Evolutionary conservation across 2,888 invertebrate species (phyloP), one percentile per base, ranked within the genome.

Genomic region (Epistrophella euchroma): DNA sequence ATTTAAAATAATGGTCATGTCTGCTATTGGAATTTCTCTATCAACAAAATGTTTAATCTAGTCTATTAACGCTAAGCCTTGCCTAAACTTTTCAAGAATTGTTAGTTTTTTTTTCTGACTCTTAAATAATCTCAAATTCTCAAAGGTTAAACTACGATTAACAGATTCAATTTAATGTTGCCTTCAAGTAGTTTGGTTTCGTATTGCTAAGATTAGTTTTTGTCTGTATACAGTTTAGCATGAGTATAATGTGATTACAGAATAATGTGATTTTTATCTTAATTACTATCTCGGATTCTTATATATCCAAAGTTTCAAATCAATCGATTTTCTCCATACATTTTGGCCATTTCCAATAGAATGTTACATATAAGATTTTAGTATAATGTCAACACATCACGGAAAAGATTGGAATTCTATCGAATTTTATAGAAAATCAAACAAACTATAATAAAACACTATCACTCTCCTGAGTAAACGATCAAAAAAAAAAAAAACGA

Each of bases 301-400:
- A 64, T 17, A 25, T 28, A 32, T 3, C 47, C 17, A 17, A 9
- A n/a, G 10, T 4, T 32, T 32, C 60, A 40, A 64, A 45, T 15
- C 15, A 60, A 45, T 64, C 64, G 45, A 64, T 64, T 45, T 40
- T 17, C 2, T 13, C 60, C 22, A 19, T n/a, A 37, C 22, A 19
- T n/a, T 22, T 15, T 40, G 37, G 2, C 60, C 60, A 15, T 40
- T 11, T 4, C n/a, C 32, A 1, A 60, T 15, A 25, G 2, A 52
- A 43, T 15, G 15, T 50, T 15, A n/a, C n/a, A 15, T 13, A 10
- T 15, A 25, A 37, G 15, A 68, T 52, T 68, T 52, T 11, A 68
- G 2, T 47, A 52, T 68, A 52, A 52, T 40, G 50, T 22, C 37
- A 19, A 25, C 68, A 25, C 37, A 37, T 68, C 22, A 68, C 19